phyloP scores from a whole-genome alignment of 2,797 vertebrate genomes.

The Poecilia wingei region DNA sequence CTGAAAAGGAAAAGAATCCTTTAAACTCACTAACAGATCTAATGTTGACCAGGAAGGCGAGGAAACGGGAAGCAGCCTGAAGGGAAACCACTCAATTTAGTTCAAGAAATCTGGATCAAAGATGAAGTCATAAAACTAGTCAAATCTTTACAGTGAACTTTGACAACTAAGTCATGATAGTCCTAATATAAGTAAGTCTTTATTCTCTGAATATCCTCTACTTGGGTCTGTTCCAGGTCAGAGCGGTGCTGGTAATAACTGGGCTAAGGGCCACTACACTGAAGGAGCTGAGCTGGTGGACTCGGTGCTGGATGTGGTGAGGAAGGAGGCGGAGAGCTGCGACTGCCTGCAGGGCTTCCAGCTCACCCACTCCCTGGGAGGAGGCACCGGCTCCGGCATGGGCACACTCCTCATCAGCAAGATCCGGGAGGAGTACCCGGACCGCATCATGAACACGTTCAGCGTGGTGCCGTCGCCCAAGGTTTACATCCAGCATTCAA shows the following conservation, averaged over 20 bases:
- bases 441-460: conserved; percentile 1
- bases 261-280: neutral
- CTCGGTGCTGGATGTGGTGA: neutral
- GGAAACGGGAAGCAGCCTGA: neutral
- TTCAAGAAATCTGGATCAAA: neutral
- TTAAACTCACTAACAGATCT: neutral
- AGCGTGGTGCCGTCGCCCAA: neutral
- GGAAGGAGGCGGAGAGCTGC: conserved; percentile 78
- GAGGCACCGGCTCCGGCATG: conserved; percentile 86
- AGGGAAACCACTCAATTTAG: neutral
- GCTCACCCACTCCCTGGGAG: conserved; percentile 86
- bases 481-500: neutral
- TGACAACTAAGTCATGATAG: neutral
- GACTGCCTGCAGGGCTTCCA: conserved; percentile 88
- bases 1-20: neutral
- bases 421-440: conserved; percentile 91
- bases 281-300: neutral
- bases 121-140: neutral
- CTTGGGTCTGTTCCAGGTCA: conserved; percentile 1
- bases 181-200: too few species aligned
- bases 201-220: too few species aligned
- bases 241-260: conserved; percentile 5
- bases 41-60: neutral
- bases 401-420: conserved; percentile 88
- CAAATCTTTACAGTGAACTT: neutral